Percentiles rank a stretch among this genome's conserved stretches.
Evolutionary conservation across 2,797 vertebrate species (phyloP).

Genomic region (Pachyuromys duprasi): DNA sequence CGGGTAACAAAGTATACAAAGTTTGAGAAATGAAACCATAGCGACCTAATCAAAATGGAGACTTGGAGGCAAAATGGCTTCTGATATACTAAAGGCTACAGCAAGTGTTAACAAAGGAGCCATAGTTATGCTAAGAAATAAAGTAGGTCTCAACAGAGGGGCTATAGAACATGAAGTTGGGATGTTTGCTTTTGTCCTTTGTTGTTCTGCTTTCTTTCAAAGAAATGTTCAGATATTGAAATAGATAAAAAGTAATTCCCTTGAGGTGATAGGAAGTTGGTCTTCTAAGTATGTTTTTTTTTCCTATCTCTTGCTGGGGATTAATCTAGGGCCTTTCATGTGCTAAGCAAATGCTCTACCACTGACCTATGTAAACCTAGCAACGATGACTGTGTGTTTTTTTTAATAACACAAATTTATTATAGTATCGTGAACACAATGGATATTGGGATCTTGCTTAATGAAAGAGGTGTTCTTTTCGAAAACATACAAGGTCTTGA

Average conservation of each 20-base stretch:
- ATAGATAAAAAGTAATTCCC: background rate
- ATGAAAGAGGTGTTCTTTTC: background rate
- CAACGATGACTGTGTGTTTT: background rate
- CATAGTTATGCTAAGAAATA: too few relatives aligned
- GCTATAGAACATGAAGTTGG: constrained; percentile 3
- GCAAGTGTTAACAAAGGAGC: too few relatives aligned
- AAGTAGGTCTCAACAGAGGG: too few relatives aligned
- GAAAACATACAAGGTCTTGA: background rate
- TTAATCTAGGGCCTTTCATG: background rate
- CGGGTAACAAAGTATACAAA: too few relatives aligned
- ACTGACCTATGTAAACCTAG: background rate
- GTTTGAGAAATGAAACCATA: too few relatives aligned
- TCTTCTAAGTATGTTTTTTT: background rate
- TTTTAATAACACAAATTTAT: background rate
- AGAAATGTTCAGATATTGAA: background rate
- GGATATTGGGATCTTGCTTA: constrained; percentile 17
- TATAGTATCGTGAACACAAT: background rate
- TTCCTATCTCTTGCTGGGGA: background rate
- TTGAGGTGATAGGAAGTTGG: background rate
- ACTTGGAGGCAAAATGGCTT: too few relatives aligned
- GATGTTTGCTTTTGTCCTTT: background rate
- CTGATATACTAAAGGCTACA: too few relatives aligned
- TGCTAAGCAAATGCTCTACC: background rate
- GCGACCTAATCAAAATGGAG: too few relatives aligned
- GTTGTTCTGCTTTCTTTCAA: constrained; percentile 39